These are phyloP conservation scores for human DNA, from an alignment of 2,113 vertebrate species.

Conservation along the genomic window DNA sequence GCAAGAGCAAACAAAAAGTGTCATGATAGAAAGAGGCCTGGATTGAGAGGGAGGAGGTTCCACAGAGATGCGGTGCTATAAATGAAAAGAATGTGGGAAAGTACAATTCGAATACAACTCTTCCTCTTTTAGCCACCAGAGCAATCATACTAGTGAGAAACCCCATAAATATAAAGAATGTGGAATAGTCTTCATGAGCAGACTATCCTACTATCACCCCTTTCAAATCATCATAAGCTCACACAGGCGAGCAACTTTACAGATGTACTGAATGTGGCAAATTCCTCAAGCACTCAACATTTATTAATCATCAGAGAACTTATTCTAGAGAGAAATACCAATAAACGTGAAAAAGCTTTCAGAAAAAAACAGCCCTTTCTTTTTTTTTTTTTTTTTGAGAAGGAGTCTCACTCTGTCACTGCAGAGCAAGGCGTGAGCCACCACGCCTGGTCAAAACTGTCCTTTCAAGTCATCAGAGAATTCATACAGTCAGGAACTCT, in stretches of 20 bases:
- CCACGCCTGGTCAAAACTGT: not conserved
- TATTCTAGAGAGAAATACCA: conserved; percentile 27
- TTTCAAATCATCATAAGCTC: conserved; percentile 32
- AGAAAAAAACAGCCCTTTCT: not conserved
- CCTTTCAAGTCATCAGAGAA: conserved; percentile 34
- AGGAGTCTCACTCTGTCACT: too few species aligned
- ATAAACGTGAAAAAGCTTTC: not conserved
- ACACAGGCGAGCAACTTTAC: not conserved
- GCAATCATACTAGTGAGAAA: not conserved
- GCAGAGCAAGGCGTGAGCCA: too few species aligned
- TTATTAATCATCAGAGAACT: conserved; percentile 8
- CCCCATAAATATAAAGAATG: not conserved
- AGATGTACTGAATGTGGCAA: not conserved
- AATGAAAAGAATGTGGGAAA: not conserved
- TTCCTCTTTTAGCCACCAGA: not conserved
- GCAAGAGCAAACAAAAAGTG: not conserved
- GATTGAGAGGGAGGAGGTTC: not conserved
- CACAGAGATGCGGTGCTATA: not conserved
- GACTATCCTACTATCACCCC: not conserved
- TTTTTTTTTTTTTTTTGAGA: too few species aligned
- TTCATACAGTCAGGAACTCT: conserved; percentile 22
- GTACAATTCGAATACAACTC: conserved; percentile 16
- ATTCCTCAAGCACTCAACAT: not conserved
- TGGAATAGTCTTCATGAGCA: not conserved
- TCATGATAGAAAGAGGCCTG: not conserved